phyloP scores from a whole-genome alignment of 92 coral and sea anemone species.

The Palythoa heliodiscus region DNA sequence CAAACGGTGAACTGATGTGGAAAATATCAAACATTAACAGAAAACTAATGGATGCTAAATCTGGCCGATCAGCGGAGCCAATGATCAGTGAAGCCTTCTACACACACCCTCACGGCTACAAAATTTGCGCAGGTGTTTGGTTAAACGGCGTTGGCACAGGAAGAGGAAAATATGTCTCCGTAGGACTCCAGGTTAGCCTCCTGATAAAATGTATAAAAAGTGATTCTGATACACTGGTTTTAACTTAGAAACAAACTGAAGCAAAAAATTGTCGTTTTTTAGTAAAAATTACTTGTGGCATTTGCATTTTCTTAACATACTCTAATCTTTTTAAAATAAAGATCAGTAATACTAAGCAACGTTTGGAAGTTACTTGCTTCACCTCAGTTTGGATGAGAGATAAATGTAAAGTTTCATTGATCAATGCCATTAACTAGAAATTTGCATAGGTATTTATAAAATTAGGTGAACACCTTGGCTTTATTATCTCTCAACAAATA shows the following conservation, averaged over 20 bases:
- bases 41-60: constrained; percentile 87
- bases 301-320: too few species aligned
- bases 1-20: constrained; percentile 96
- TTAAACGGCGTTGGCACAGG: constrained; percentile 98
- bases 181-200: constrained; percentile 90
- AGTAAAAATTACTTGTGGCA: background rate
- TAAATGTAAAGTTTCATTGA: too few species aligned
- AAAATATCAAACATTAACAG: constrained; percentile 77
- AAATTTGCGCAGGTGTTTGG: constrained; percentile 99
- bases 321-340: too few species aligned
- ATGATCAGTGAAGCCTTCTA: constrained; percentile 97
- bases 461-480: too few species aligned
- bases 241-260: background rate
- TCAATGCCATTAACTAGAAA: too few species aligned
- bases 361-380: too few species aligned
- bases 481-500: too few species aligned
- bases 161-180: constrained; percentile 91
- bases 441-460: too few species aligned
- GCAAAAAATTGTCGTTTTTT: background rate
- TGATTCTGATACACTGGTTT: background rate
- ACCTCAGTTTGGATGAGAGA: too few species aligned
- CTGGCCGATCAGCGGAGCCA: constrained; percentile 90
- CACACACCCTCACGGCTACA: constrained; percentile 98
- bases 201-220: too few species aligned
- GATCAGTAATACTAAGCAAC: too few species aligned